Evolutionary conservation across 2,797 vertebrate species (phyloP).

Genomic region (Sardinella longiceps): DNA sequence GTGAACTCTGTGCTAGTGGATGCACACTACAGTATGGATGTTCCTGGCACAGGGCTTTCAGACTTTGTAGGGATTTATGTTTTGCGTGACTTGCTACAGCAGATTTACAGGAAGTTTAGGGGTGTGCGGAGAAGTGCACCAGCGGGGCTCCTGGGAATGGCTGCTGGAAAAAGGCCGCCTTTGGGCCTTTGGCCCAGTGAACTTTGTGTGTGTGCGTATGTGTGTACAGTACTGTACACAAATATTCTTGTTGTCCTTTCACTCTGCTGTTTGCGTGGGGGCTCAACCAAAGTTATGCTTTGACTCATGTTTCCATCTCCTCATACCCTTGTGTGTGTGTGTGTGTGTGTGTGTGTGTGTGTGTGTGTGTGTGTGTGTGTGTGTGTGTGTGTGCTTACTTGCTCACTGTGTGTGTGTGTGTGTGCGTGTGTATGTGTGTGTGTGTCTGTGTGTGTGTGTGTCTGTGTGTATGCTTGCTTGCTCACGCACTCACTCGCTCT

Average conservation of each 20-base stretch:
- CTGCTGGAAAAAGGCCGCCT: not conserved
- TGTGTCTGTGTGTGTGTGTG: conserved; percentile 10
- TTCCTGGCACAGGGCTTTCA: too few species aligned
- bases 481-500: too few species aligned
- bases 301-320: not conserved
- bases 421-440: conserved; percentile 1
- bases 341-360: conserved; percentile 18
- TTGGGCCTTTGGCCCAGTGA: not conserved
- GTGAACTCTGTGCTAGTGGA: too few species aligned
- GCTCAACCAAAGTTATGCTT: not conserved
- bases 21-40: too few species aligned
- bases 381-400: not conserved
- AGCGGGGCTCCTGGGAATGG: not conserved
- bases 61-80: not conserved
- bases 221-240: not conserved
- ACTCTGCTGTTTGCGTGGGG: not conserved
- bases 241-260: conserved; percentile 20
- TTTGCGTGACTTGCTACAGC: not conserved
- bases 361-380: conserved; percentile 8
- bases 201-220: too few species aligned
- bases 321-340: not conserved
- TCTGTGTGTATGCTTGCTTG: not conserved
- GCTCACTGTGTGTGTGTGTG: not conserved
- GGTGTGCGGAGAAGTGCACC: not conserved
- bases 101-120: not conserved